These are phyloP conservation scores for Anarrhichthys ocellatus DNA, from an alignment of 2,113 vertebrate species.

Conservation along the genomic window DNA sequence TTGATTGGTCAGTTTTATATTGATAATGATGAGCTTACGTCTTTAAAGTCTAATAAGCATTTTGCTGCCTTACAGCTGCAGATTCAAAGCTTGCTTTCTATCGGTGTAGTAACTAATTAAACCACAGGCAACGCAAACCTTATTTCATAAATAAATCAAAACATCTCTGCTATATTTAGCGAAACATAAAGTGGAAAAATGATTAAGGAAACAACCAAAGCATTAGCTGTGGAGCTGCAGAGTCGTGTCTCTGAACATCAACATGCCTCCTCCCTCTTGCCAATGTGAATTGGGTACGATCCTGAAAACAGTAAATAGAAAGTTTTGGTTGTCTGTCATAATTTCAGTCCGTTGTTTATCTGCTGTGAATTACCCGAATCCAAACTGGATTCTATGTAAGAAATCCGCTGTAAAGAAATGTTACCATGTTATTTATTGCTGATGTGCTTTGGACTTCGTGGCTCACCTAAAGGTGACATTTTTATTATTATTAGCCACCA, in stretches of 20 bases:
- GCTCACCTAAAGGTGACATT: background rate
- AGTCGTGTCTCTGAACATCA: background rate
- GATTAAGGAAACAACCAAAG: background rate
- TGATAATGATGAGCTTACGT: background rate
- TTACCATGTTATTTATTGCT: background rate
- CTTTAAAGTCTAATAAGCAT: slow-evolving; percentile 32
- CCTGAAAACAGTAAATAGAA: background rate
- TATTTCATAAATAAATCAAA: slow-evolving; percentile 5
- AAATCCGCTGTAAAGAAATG: background rate
- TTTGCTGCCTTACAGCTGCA: slow-evolving; percentile 59
- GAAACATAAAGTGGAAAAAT: slow-evolving; percentile 4
- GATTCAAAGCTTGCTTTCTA: slow-evolving; percentile 27
- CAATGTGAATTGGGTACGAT: background rate
- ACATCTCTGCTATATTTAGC: slow-evolving; percentile 21
- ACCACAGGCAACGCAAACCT: slow-evolving; percentile 4
- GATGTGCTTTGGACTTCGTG: background rate
- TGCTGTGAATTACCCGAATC: background rate
- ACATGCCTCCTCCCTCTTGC: slow-evolving; percentile 4
- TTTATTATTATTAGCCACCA: background rate
- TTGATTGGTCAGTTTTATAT: background rate
- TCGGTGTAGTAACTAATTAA: background rate
- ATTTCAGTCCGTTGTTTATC: background rate
- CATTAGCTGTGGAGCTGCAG: slow-evolving; percentile 20
- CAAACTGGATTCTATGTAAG: background rate
- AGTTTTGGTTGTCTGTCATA: background rate